Base-by-base conservation (phyloP, 1,140 invertebrate species). In the Cherax quadricarinatus region DNA sequence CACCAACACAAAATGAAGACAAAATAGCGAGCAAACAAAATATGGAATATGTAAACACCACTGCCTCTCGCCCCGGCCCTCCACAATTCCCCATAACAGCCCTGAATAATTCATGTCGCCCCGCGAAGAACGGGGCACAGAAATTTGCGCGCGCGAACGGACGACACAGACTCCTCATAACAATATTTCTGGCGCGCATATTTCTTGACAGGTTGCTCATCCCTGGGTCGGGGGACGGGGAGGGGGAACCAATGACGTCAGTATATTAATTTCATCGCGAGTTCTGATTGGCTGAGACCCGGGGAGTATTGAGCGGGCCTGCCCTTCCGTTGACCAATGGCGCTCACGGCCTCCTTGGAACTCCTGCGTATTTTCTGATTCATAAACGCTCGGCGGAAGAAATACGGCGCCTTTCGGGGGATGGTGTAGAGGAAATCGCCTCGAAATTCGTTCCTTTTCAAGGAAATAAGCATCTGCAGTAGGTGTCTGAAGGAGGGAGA, bases 121-220 rank as follows among this genome's bases (percentile, higher is more conserved):
- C 30, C 60, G 83, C 87, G 89, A 91, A 70, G 75, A 66, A 91
- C 62, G 89, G 89, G 60, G 24, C 30, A 41, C 30, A 41, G 30
- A 62, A 86, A 84, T 86, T 86, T 81, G 57, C 48, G 53, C 49
- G 83, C 60, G 57, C 48, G 53, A 30, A 73, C 60, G 89, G 87
- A 91, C 87, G 89, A 91, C 89, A 91, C 84, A 66, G 24, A 48
- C 84, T 53, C 75, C 89, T 91, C 89, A 91, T 91, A 91, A 87
- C 89, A 24, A 86, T 91, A 91, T 86, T 86, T 91, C 89, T 80
- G 84, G 41, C 89, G 84, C 84, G 89, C 89, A 91, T 91, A 91
- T 91, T 91, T 91, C 89, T 91, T 91, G 89, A 91, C 89, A 91
- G 83, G 89, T 91, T 86, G 84, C 89, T 91, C 89, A 86, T 86